A percentile compares a stretch with the other conserved stretches of the same genome.
phyloP scores from a whole-genome alignment of 1,140 invertebrate genomes.

The Harpegnathos saltator region DNA sequence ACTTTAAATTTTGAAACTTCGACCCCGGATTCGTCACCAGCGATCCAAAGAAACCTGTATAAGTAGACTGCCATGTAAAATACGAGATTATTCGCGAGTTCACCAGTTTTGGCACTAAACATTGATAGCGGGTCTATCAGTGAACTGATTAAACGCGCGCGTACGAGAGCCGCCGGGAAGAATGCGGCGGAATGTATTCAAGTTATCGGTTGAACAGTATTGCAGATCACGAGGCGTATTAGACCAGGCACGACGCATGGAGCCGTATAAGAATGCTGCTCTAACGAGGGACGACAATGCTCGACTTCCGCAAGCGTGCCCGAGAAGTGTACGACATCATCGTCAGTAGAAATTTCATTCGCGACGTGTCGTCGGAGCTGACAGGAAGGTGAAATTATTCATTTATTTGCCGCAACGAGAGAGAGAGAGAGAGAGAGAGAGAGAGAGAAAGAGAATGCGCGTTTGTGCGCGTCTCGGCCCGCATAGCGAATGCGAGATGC shows the following conservation, averaged over 20 bases:
- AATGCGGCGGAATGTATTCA: not conserved
- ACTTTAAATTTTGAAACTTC: too few relatives aligned
- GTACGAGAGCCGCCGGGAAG: not conserved
- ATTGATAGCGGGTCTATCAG: too few relatives aligned
- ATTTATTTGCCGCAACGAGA: not conserved
- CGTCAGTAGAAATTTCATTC: conserved; percentile 61
- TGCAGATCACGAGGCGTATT: conserved; percentile 51
- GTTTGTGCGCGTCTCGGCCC: too few relatives aligned
- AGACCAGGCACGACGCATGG: conserved; percentile 47
- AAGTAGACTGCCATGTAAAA: too few relatives aligned
- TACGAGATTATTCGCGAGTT: too few relatives aligned
- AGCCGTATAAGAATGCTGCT: conserved; percentile 46
- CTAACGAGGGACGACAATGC: conserved; percentile 73
- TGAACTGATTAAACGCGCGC: not conserved
- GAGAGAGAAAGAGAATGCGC: too few relatives aligned
- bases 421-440: too few relatives aligned
- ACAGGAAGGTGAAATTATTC: conserved; percentile 44
- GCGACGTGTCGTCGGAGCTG: conserved; percentile 33
- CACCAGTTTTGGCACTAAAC: too few relatives aligned
- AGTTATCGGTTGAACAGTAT: conserved; percentile 41
- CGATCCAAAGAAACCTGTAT: too few relatives aligned
- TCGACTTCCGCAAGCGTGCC: conserved; percentile 67
- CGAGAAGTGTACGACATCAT: conserved; percentile 65
- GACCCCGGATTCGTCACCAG: too few relatives aligned
- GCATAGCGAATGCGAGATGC: too few relatives aligned